These are phyloP conservation scores for Monopis laevigella DNA, from an alignment of 2,888 invertebrate genomes.

Conservation along the genomic window DNA sequence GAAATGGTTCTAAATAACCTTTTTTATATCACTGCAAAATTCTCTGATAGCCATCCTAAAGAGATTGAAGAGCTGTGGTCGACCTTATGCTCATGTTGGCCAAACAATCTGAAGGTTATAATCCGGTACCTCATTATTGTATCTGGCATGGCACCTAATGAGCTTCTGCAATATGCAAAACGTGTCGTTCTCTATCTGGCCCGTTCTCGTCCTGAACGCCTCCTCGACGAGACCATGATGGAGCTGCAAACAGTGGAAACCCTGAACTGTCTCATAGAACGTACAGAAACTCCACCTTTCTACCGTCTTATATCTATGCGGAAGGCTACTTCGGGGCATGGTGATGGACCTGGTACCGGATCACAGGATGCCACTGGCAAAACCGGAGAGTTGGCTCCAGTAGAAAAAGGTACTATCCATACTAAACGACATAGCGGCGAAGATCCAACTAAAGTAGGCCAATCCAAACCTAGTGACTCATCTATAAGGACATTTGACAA, in stretches of 20 bases:
- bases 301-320: conserved; percentile 93
- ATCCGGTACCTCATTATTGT: conserved; percentile 95
- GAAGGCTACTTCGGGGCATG: conserved; percentile 80
- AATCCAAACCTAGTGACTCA: conserved; percentile 13
- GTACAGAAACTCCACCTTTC: conserved; percentile 98
- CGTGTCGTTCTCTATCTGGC: conserved; percentile 94
- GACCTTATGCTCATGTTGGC: conserved; percentile 94
- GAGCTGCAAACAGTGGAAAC: conserved; percentile 98
- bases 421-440: conserved; percentile 94
- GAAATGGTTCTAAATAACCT: conserved; percentile 99
- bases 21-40: conserved; percentile 98
- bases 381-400: conserved; percentile 69
- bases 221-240: conserved; percentile 96
- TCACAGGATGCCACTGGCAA: conserved; percentile 57
- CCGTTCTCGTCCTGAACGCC: conserved; percentile 88
- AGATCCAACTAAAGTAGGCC: conserved; percentile 83
- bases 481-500: not conserved
- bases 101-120: conserved; percentile 96
- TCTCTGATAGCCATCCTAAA: conserved; percentile 94
- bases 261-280: conserved; percentile 92
- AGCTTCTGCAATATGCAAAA: conserved; percentile 92
- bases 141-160: conserved; percentile 96
- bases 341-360: conserved; percentile 53
- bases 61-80: conserved; percentile 98
- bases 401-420: conserved; percentile 95